Base-by-base conservation (phyloP, 2,113 vertebrate species). In the Haemorhous mexicanus region DNA sequence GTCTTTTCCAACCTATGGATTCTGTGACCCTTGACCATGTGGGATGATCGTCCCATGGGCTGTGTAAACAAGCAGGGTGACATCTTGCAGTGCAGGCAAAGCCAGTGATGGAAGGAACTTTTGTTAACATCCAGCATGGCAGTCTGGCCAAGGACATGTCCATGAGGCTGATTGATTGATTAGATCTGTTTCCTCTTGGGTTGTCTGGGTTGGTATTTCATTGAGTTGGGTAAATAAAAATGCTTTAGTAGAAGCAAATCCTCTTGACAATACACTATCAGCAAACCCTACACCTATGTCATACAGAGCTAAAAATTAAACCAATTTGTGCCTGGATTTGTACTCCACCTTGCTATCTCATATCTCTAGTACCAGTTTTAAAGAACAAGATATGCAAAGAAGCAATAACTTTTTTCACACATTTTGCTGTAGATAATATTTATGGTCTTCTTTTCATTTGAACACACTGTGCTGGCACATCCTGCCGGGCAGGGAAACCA, bases 251-350 rank as follows among this genome's bases (percentile, higher is more conserved):
- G 52, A 62, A 93, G 7, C 28, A 27, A 7, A 30, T 44, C 33
- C 22, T 15, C 56, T 30, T 63, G 43, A 50, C 39, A 69, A 21
- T 27, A 46, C 0, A 5, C 16, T 9, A n/a, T 43, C 35, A 53
- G 3, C 16, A 32, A 22, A 69, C 13, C 13, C 10, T 47, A 3
- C 44, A 78, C 27, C 30, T 80, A 6, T 62, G 28, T 16, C 7
- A 11, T 78, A 84, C 49, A 79, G 80, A 89, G 86, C n/a, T 95
- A 97, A 97, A 95, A 81, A 89, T 95, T 94, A 95, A 96, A 72
- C 90, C 46, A 87, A 14, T 90, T 86, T 78, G 44, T 33, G 16
- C 14, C 35, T 78, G 52, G 13, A 81, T 93, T 95, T 89, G 47
- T 86, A 26, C 7, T 86, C 47, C 19, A 50, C 41, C 39, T 89